Base-by-base conservation (phyloP, 2,888 invertebrate species). In the Cephus sareptanus region DNA sequence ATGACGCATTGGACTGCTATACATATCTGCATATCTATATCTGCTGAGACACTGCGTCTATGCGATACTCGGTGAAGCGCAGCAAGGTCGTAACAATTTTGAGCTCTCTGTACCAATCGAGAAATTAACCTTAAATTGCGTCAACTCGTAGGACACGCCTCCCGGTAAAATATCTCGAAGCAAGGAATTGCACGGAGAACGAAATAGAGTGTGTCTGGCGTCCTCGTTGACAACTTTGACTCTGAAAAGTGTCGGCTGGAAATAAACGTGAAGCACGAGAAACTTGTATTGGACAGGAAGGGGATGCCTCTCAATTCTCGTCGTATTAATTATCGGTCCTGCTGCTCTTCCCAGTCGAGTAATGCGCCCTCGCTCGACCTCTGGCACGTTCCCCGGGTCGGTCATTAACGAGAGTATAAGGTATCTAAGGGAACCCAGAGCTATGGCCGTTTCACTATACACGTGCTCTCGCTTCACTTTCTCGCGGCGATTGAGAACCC, bases 401-500 rank as follows among this genome's bases (percentile, higher is more conserved):
- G 71, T 56, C 56, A 56, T 56, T 56, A 56, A 56, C 23, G 56
- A 56, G 56, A 56, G 23, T 56, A 23, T 23, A 56, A 56, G 56
- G 23, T 56, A 23, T 56, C 56, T 9, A 23, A 56, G 23, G 56
- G 23, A 56, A 23, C 56, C 23, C 15, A 23, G 56, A 56, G 9
- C 56, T 56, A 56, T 1, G 56, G 56, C 23, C 56, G 56, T 56
- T 56, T 23, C 23, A 23, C 56, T 2, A 9, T 23, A 56, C 56
- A 56, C 23, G 15, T 56, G 23, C 23, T 23, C 9, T 6, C 56
- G 6, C 9, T 15, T 56, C 56, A 2, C 12, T 12, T 35, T 56
- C 9, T 2, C 23, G 56, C 9, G 56, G 23, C 56, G 56, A 23
- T 79, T 83, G 84, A 84, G 86, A 82, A 83, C 80, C 81, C 15